These are phyloP conservation scores for Propsilocerus akamusi DNA, from an alignment of 1,140 invertebrate genomes.

Conservation along the genomic window DNA sequence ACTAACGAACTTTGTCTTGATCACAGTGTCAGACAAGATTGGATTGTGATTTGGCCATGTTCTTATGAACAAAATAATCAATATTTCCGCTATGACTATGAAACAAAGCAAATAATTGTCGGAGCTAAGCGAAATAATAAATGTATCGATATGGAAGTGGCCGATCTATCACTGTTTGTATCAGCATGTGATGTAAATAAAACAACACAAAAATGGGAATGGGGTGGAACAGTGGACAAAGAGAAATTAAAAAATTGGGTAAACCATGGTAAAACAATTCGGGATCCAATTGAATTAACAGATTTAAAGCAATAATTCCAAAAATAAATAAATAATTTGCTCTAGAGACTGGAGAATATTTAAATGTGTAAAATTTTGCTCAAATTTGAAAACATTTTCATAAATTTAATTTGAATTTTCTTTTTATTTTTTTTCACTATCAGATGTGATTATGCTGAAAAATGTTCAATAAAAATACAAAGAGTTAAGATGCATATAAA, in stretches of 20 bases:
- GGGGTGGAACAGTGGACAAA: neutral
- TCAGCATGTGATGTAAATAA: neutral
- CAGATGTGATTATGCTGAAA: too few species aligned
- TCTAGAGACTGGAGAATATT: too few species aligned
- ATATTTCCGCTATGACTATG: neutral
- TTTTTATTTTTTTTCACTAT: too few species aligned
- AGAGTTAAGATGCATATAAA: too few species aligned
- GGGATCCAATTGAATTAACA: neutral
- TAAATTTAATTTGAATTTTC: too few species aligned
- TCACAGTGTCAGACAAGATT: neutral
- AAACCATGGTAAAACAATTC: neutral
- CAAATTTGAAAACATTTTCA: too few species aligned
- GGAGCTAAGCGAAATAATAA: neutral
- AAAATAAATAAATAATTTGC: too few species aligned
- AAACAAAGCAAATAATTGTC: neutral
- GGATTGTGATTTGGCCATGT: neutral
- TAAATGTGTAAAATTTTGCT: too few species aligned
- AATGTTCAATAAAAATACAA: too few species aligned
- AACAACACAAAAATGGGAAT: neutral
- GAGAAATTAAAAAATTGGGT: neutral
- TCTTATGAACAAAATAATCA: neutral
- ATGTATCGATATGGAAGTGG: neutral
- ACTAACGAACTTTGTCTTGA: slow-evolving; percentile 14
- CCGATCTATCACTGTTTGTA: neutral
- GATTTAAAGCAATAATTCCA: neutral